phyloP scores from a whole-genome alignment of 2,113 vertebrate genomes.

The Drymodes brunneopygia region DNA sequence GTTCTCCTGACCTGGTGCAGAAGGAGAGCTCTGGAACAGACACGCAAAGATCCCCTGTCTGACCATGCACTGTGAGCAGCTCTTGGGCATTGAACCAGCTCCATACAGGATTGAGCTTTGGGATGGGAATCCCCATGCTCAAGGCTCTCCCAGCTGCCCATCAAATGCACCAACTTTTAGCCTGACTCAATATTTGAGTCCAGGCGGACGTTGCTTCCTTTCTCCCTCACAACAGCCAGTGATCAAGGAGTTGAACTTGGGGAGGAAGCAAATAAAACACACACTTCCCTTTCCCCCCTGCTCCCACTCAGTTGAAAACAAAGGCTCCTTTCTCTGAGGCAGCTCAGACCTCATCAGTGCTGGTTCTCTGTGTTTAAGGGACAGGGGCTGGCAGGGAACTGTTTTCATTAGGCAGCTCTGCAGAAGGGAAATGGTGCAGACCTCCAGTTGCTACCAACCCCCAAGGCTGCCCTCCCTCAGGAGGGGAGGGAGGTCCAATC shows the following conservation, averaged over 20 bases:
- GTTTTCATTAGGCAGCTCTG: conserved; percentile 12
- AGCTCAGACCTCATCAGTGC: neutral
- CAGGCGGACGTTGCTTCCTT: neutral
- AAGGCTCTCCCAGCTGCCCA: neutral
- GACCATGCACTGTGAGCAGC: neutral
- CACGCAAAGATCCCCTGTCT: neutral
- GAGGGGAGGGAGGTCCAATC: conserved; percentile 29
- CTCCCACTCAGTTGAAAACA: conserved; percentile 16
- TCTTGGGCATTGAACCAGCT: neutral
- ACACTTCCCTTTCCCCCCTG: neutral
- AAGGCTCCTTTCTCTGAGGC: conserved; percentile 38
- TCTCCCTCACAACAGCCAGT: neutral
- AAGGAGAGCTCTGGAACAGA: neutral
- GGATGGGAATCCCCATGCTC: neutral
- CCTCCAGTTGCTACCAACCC: neutral
- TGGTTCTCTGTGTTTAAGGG: neutral
- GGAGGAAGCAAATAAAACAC: conserved; percentile 31
- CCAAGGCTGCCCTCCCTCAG: neutral
- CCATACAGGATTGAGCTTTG: neutral
- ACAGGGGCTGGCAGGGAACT: neutral
- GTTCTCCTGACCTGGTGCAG: neutral
- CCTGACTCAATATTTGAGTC: neutral
- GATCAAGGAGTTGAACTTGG: neutral
- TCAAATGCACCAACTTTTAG: neutral
- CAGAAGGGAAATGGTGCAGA: neutral